phyloP scores from a whole-genome alignment of 2,797 vertebrate species.

The Syndactyla subalaris region DNA sequence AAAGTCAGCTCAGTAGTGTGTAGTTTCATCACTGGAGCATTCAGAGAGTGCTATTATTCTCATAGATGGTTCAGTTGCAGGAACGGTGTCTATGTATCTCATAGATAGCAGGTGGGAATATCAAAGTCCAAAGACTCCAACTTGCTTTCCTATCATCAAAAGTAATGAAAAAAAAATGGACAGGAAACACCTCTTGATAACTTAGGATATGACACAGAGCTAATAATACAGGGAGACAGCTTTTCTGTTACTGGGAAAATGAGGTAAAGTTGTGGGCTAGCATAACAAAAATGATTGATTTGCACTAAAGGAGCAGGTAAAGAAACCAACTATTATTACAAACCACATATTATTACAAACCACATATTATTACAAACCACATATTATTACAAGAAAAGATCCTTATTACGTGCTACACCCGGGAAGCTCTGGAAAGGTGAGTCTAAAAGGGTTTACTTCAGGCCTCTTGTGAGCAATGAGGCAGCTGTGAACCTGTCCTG shows the following conservation, averaged over 20 bases:
- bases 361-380: neutral
- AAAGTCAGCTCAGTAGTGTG: neutral
- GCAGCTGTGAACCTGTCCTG: neutral
- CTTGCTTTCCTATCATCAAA: neutral
- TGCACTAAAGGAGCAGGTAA: neutral
- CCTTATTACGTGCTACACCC: neutral
- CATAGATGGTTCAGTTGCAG: neutral
- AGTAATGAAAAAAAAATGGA: constrained; percentile 1
- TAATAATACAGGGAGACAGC: neutral
- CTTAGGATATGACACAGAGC: neutral
- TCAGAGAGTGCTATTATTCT: neutral
- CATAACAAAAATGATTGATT: neutral
- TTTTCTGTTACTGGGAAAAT: neutral
- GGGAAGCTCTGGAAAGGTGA: neutral
- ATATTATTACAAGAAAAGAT: neutral
- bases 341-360: too few relatives aligned
- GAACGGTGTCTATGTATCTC: neutral
- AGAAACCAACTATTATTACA: neutral
- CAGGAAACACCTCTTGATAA: neutral
- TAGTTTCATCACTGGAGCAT: neutral
- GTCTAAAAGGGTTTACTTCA: neutral
- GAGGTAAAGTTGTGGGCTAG: neutral
- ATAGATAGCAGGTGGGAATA: neutral
- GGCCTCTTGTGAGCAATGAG: neutral
- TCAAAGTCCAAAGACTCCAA: neutral